A percentile compares a stretch with the other conserved stretches of the same genome.
phyloP scores from a whole-genome alignment of 1,140 invertebrate genomes.

The Oreohelix idahoensis region DNA sequence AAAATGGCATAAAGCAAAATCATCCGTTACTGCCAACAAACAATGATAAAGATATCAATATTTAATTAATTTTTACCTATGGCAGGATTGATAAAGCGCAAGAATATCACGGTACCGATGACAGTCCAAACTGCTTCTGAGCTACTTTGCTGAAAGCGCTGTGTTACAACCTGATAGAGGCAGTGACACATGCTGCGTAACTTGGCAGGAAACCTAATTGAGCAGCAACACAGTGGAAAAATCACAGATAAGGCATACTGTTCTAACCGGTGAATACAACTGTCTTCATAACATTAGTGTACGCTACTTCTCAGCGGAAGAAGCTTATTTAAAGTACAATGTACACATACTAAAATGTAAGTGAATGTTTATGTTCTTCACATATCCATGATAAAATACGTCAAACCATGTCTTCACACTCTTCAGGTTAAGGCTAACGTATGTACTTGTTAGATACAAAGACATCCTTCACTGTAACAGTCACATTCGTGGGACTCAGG shows the following conservation, averaged over 20 bases:
- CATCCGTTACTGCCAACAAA: not conserved
- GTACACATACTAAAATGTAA: no score
- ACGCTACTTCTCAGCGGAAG: no score
- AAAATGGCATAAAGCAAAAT: not conserved
- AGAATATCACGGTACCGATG: constrained; percentile 94
- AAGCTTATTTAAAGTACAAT: no score
- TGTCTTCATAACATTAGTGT: no score
- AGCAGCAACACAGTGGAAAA: constrained; percentile 27
- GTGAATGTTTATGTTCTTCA: no score
- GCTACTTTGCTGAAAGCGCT: constrained; percentile 83
- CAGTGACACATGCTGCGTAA: constrained; percentile 98
- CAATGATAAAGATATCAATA: not conserved
- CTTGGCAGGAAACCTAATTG: constrained; percentile 87
- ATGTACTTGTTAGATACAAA: no score
- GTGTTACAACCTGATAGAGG: constrained; percentile 87
- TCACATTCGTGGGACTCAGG: no score
- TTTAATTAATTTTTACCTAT: constrained; percentile 79
- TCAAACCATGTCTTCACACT: no score
- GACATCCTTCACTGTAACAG: no score
- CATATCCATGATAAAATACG: no score
- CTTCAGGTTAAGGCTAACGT: no score
- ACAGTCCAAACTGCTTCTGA: constrained; percentile 71
- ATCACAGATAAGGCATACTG: constrained; percentile 29
- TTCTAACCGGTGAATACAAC: not conserved
- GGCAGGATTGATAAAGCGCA: constrained; percentile 97